Percentiles rank a stretch among this genome's conserved stretches.
Evolutionary conservation across 1,140 invertebrate genomes (phyloP).

Genomic region (Drosophila sturtevanti): DNA sequence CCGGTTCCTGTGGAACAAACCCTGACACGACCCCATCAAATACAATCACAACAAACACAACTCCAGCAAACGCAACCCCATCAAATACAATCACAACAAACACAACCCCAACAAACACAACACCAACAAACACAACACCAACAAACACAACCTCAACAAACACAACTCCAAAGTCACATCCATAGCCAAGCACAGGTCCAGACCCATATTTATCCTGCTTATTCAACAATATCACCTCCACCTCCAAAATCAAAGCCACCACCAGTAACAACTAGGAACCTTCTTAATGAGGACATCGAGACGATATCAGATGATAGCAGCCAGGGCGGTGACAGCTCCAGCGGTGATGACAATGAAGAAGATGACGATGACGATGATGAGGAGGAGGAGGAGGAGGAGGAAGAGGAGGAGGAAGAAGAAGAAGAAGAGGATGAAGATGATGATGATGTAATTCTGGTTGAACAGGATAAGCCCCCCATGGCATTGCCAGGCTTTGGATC

Average conservation of each 20-base stretch:
- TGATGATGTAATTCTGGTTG: constrained; percentile 36
- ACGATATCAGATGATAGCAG: constrained; percentile 58
- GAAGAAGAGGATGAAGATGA: constrained; percentile 45
- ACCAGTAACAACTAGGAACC: constrained; percentile 16
- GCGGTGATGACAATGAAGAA: neutral
- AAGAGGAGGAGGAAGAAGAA: constrained; percentile 7
- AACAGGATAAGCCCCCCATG: constrained; percentile 41
- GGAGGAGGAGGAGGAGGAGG: constrained; percentile 11
- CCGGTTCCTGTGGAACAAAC: constrained; percentile 16
- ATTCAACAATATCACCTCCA: neutral
- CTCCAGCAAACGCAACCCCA: no score
- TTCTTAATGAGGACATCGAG: constrained; percentile 52
- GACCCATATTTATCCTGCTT: neutral
- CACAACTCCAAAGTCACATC: neutral
- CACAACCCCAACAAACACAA: no score
- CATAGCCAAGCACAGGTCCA: no score
- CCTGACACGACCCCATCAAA: neutral
- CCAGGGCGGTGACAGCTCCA: constrained; percentile 3
- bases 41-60: neutral
- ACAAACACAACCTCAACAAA: neutral
- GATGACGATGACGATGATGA: constrained; percentile 13
- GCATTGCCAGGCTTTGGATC: constrained; percentile 32
- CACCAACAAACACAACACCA: no score
- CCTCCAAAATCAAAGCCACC: neutral
- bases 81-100: no score